phyloP scores from a whole-genome alignment of 2,113 vertebrate species.

The Seriola quinqueradiata region DNA sequence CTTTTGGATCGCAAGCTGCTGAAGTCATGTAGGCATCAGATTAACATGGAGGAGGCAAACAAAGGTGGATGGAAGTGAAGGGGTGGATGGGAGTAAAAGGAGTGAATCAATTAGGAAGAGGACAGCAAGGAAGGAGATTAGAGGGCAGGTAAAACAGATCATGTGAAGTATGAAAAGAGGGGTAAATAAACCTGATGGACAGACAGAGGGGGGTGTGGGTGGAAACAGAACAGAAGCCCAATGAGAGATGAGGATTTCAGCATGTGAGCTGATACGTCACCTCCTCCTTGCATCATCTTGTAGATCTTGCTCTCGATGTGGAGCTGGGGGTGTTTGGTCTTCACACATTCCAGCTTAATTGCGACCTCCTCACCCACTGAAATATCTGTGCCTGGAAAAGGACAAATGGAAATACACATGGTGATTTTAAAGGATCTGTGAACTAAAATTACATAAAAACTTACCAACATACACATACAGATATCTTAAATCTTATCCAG shows the following conservation, averaged over 20 bases:
- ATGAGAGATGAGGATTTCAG: not conserved
- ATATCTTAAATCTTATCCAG: too few species aligned
- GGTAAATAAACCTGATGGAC: not conserved
- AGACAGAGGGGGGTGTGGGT: too few species aligned
- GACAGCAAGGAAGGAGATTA: not conserved
- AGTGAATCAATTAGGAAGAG: not conserved
- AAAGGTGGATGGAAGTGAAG: not conserved
- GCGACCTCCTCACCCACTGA: slow-evolving; percentile 95
- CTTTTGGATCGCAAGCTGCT: not conserved
- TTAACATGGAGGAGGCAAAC: not conserved
- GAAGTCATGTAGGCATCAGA: slow-evolving; percentile 4
- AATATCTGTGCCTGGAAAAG: slow-evolving; percentile 90
- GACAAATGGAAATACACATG: not conserved
- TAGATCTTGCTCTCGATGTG: slow-evolving; percentile 99
- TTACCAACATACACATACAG: not conserved
- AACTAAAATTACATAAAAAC: not conserved
- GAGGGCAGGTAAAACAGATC: too few species aligned
- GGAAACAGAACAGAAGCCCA: not conserved
- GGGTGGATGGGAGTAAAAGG: not conserved
- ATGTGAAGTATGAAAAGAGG: too few species aligned
- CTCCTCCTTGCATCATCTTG: slow-evolving; percentile 99
- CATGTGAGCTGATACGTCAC: slow-evolving; percentile 67
- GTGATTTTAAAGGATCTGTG: not conserved
- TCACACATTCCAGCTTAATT: slow-evolving; percentile 97
- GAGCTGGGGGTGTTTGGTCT: slow-evolving; percentile 97